Evolutionary conservation across 2,797 vertebrate species (phyloP), one percentile per base, ranked within the genome.

Genomic region (Galaxias olidus): DNA sequence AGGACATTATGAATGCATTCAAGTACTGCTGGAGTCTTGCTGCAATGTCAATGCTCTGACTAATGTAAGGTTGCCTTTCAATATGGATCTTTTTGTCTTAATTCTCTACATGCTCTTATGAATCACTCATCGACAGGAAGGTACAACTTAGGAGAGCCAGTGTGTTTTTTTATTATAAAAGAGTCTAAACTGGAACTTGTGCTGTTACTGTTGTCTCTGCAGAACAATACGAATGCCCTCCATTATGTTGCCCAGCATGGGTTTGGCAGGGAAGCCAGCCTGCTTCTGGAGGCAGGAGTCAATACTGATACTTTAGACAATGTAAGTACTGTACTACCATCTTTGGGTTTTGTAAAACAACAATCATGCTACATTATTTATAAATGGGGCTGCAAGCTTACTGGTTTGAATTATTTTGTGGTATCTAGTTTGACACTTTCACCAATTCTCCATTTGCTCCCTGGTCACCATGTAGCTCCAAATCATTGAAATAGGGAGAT

Each of bases 171-270:
- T 30, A 30, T 30, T 30, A 30, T 30, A 30, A 30, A 30, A 30
- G 2, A 30, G 6, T 58, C 8, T 59, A 9, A 46, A 5, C 19
- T n/a, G 9, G 48, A 5, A 43, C 15, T 13, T 43, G 10, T 49
- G 13, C 10, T 65, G 40, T 20, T 10, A 12, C 7, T 18, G 11
- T 59, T 65, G 0, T 59, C 8, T 50, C 66, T 66, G 73, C 78
- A 97, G 96, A 95, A 80, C 73, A 89, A 89, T 8, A 91, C 89
- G 91, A 96, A 76, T 5, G 92, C 93, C 68, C 94, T 98, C 46
- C 96, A 98, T 78, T 94, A 91, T 0, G 86, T 86, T 4, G 93
- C 92, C 1, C 89, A 87, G 49, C 71, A 78, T 0, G 93, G 95
- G 75, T 88, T 85, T 0, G 83, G 90, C 65, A 87, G 88, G 41